Base-by-base conservation (phyloP, 2,797 vertebrate genomes). In the Clarias fuscus region DNA sequence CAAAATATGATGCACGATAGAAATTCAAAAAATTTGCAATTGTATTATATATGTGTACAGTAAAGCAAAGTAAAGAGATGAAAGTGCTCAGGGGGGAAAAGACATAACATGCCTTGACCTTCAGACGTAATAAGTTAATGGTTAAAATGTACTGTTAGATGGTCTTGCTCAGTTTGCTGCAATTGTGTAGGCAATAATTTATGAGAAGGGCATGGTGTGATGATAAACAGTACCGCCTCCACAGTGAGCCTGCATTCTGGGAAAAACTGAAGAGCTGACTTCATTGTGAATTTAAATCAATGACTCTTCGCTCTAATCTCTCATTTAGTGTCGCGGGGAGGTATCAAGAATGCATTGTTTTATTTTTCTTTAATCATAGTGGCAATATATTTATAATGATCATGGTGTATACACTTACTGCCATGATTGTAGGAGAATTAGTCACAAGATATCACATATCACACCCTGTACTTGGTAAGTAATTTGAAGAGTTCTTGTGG, bases 191-290 rank as follows among this genome's bases (percentile, higher is more conserved):
- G 76, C 86, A 68, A 53, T 70, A 72, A 65, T 84, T 70, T 56
- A 73, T 72, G 61, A 84, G 58, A 83, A 84, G 75, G 82, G 67
- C 76, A 72, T n/a, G 11, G 76, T 73, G 58, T 64, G 58, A 84
- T 73, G 13, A 76, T 43, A 80, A 87, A 73, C 67, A 84, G 10
- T 30, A 58, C 86, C 76, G 43, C 86, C 86, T 84, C 67, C 86
- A 72, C 82, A 80, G 3, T 30, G 8, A 65, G 59, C 82, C 72
- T 48, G 72, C 64, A 71, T 37, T 40, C 53, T 33, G 53, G 18
- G 48, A 40, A 81, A 72, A 48, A 22, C 68, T 64, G 77, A 81
- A 72, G 59, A 20, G 24, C 8, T 73, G 40, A 68, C 48, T 48
- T 85, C 40, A 58, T 7, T 59, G 53, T 59, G 53, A 59, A 70